Evolutionary conservation across 1,140 invertebrate genomes (phyloP), one percentile per base, ranked within the genome.

Genomic region (Heliconius hermathena): DNA sequence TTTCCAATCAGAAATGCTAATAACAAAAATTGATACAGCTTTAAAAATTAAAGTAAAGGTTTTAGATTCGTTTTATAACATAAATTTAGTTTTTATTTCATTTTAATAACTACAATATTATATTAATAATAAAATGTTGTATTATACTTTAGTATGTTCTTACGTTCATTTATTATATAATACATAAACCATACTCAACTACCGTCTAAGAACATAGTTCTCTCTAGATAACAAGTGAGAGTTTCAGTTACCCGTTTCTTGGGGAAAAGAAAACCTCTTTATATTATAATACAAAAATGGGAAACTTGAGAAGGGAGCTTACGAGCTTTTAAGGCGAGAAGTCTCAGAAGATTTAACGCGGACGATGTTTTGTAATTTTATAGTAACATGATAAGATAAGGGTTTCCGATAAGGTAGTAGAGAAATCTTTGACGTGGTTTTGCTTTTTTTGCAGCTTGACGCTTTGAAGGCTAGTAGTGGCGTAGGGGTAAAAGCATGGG

Each of bases 301-400:
- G 26, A 66, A 57, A 66, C 60, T 66, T 66, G 26, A 66, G 60
- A 26, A 22, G 29, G 60, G 26, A 66, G 60, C 60, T 29, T 66
- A 66, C 22, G 60, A 66, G 60, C 60, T 66, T 66, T 66, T 29
- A 66, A 66, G 60, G 60, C 60, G 60, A 29, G 26, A 66, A 66
- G 26, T 66, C 60, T 66, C 60, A 66, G 60, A 29, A 29, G 60
- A 66, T 26, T 66, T 29, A 9, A 26, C 26, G 57, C 57, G 22
- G 60, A 66, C 57, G n/a, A 60, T 60, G 57, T 60, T 3, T 60
- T 60, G 57, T 60, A 11, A 26, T 60, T 26, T 26, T 66, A 66
- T 66, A n/a, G 60, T 66, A 66, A 66, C 60, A 29, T 11, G 26
- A 66, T 66, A 66, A 66, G 60, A 29, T 57, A 57, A 57, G 54